Evolutionary conservation across 2,888 invertebrate species (phyloP).

Genomic region (Metacarcinus magister): DNA sequence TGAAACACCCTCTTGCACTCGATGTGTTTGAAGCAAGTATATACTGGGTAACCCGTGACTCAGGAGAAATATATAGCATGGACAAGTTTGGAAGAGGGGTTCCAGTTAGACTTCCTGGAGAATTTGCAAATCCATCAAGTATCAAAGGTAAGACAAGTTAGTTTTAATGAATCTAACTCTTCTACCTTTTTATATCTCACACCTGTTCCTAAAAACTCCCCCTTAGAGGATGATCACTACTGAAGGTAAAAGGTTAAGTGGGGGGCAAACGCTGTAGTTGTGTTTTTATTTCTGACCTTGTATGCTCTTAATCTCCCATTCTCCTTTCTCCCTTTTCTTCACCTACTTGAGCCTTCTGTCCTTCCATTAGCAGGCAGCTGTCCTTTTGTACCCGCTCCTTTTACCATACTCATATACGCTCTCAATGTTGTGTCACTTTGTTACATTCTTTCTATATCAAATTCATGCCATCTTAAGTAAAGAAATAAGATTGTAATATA

Average conservation of each 20-base stretch:
- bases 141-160: constrained; percentile 86
- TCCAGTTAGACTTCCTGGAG: constrained; percentile 91
- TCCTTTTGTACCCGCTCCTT: too few species aligned
- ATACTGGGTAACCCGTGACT: constrained; percentile 96
- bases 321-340: too few species aligned
- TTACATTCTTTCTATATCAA: neutral
- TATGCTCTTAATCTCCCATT: too few species aligned
- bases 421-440: too few species aligned
- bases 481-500: neutral
- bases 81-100: constrained; percentile 99
- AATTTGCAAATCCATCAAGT: constrained; percentile 93
- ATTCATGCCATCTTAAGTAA: neutral
- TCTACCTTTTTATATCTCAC: neutral
- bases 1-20: constrained; percentile 92
- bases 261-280: too few species aligned
- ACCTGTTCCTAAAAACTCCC: neutral
- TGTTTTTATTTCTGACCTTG: too few species aligned
- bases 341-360: too few species aligned
- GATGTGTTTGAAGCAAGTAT: constrained; percentile 95
- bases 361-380: too few species aligned
- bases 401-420: too few species aligned
- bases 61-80: constrained; percentile 93
- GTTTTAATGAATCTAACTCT: neutral
- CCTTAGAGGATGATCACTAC: too few species aligned
- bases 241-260: too few species aligned